Conservation (phyloP, 2,797 vertebrate species). For the Phaenicophaeus curvirostris region DNA sequence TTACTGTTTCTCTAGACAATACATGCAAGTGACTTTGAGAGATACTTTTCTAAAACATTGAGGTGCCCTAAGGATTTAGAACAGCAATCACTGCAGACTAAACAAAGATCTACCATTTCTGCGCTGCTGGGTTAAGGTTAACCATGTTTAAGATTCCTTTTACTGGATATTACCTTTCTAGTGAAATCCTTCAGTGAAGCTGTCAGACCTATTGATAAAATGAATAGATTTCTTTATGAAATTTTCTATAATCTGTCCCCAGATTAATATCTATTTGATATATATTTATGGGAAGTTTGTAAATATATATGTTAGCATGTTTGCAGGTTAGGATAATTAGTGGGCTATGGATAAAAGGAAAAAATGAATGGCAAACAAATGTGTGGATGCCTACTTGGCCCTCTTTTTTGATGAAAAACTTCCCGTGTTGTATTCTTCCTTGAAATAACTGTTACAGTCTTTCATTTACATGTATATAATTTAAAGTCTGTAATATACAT, state of each 20-base stretch:
- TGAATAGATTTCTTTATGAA: not conserved
- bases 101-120: not conserved
- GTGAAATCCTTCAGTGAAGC: not conserved
- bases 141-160: not conserved
- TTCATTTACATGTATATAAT: not conserved
- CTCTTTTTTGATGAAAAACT: not conserved
- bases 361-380: not conserved
- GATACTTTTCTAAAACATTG: not conserved
- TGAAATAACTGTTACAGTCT: not conserved
- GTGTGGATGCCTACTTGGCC: not conserved
- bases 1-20: not conserved
- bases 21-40: not conserved
- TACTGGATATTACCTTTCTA: not conserved
- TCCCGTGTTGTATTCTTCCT: not conserved
- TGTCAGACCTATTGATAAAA: not conserved
- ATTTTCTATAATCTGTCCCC: not conserved
- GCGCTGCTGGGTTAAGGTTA: not conserved
- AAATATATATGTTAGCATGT: not conserved
- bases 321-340: not conserved
- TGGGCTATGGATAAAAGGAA: not conserved
- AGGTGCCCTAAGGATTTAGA: not conserved
- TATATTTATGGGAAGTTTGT: not conserved
- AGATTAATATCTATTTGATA: not conserved
- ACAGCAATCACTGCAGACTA: not conserved
- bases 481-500: not conserved